These are phyloP conservation scores for Menura novaehollandiae DNA, from an alignment of 2,113 vertebrate species.

Conservation along the genomic window DNA sequence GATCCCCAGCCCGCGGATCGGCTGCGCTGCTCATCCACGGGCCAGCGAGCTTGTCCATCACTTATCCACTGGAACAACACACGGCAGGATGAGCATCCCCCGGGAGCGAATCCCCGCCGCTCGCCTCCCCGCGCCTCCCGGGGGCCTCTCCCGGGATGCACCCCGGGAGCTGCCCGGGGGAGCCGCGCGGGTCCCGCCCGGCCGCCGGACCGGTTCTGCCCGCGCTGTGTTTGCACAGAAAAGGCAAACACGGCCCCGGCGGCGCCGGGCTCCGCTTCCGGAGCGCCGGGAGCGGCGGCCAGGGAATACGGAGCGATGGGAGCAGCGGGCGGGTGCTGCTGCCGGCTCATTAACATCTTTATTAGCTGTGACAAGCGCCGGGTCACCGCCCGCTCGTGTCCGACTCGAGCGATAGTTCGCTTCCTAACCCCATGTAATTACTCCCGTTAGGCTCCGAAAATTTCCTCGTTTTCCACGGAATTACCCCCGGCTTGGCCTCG, in stretches of 20 bases:
- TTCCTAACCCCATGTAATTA: not conserved
- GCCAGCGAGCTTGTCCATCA: not conserved
- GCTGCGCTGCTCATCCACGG: not conserved
- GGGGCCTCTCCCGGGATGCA: not conserved
- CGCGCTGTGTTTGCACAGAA: not conserved
- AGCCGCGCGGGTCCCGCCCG: not conserved
- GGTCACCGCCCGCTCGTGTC: conserved; percentile 5
- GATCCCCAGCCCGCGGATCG: not conserved
- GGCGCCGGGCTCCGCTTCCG: not conserved
- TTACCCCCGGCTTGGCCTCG: conserved; percentile 2
- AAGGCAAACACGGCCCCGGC: conserved; percentile 5
- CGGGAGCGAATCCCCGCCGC: not conserved
- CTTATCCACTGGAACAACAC: not conserved
- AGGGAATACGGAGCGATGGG: not conserved
- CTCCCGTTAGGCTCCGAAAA: not conserved
- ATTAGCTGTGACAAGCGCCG: not conserved
- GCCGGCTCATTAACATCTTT: not conserved
- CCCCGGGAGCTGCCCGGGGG: not conserved
- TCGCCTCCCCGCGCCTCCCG: not conserved
- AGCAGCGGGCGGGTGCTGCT: not conserved
- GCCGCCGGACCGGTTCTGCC: not conserved
- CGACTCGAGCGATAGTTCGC: not conserved
- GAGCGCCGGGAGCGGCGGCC: not conserved
- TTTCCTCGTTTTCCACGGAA: not conserved
- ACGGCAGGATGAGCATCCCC: not conserved